phyloP scores from a whole-genome alignment of 2,888 invertebrate species.

The Drosophila nigricruria region DNA sequence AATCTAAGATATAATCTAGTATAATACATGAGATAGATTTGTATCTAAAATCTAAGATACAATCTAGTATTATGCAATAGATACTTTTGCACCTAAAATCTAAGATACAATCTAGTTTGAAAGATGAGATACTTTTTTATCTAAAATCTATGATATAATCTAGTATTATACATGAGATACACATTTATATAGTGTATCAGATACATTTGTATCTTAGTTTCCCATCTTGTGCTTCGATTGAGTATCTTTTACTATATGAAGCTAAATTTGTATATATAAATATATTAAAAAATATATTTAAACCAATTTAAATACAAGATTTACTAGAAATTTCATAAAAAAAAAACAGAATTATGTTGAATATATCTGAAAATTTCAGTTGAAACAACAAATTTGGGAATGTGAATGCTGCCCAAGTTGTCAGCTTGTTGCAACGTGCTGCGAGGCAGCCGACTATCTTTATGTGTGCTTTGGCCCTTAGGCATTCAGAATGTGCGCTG shows the following conservation, averaged over 20 bases:
- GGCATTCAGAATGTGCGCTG: constrained; percentile 38
- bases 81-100: too few species aligned
- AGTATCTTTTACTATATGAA: not conserved
- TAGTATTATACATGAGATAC: not conserved
- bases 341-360: not conserved
- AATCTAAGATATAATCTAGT: too few species aligned
- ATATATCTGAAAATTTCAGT: not conserved
- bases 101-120: not conserved
- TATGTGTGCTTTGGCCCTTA: constrained; percentile 7
- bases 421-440: not conserved
- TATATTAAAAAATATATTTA: not conserved
- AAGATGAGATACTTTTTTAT: not conserved
- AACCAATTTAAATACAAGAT: not conserved
- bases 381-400: not conserved
- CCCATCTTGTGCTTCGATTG: not conserved
- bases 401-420: not conserved
- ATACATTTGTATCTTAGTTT: not conserved
- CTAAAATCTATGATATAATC: not conserved
- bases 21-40: too few species aligned
- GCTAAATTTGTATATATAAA: not conserved
- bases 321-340: not conserved
- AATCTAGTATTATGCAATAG: not conserved
- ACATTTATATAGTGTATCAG: not conserved
- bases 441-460: not conserved
- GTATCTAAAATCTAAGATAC: not conserved